These are phyloP conservation scores for Chromoteleia sp. DNA, from an alignment of 2,888 invertebrate species.

Conservation along the genomic window DNA sequence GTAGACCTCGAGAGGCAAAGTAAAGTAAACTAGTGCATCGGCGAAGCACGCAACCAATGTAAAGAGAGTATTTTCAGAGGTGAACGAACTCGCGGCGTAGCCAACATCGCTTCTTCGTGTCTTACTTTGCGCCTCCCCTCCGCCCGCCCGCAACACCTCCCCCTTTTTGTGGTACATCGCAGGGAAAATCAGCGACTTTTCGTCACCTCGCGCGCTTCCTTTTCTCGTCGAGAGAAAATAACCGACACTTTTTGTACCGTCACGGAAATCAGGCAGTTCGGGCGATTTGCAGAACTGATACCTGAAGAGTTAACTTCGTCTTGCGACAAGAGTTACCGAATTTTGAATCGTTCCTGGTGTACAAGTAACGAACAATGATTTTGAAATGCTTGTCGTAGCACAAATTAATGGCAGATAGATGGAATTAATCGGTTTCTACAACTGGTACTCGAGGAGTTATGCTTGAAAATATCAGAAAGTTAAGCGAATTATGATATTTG, in stretches of 20 bases:
- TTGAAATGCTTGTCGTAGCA: too few relatives aligned
- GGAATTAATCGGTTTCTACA: too few relatives aligned
- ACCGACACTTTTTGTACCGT: conserved; percentile 14
- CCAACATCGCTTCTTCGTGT: conserved; percentile 70
- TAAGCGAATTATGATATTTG: too few relatives aligned
- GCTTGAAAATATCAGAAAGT: too few relatives aligned
- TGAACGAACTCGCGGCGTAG: conserved; percentile 79
- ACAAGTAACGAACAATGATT: too few relatives aligned
- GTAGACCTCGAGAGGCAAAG: conserved; percentile 67
- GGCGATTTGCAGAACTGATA: neutral
- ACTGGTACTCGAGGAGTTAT: too few relatives aligned
- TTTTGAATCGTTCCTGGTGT: too few relatives aligned
- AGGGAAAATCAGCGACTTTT: conserved; percentile 72
- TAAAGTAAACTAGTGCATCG: conserved; percentile 73
- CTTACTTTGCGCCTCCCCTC: conserved; percentile 71
- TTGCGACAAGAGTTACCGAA: neutral
- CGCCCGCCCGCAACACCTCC: conserved; percentile 33
- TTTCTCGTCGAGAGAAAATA: conserved; percentile 61
- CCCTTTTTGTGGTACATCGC: conserved; percentile 54
- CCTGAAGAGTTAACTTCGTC: neutral
- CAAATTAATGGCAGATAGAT: too few relatives aligned
- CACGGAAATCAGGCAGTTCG: neutral
- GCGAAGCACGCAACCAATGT: conserved; percentile 81
- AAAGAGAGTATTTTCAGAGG: conserved; percentile 83
- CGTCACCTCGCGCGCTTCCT: conserved; percentile 63